A percentile compares a stretch with the other conserved stretches of the same genome.
Evolutionary conservation across 2,113 vertebrate species (phyloP).

Genomic region (Tringa solitaria): DNA sequence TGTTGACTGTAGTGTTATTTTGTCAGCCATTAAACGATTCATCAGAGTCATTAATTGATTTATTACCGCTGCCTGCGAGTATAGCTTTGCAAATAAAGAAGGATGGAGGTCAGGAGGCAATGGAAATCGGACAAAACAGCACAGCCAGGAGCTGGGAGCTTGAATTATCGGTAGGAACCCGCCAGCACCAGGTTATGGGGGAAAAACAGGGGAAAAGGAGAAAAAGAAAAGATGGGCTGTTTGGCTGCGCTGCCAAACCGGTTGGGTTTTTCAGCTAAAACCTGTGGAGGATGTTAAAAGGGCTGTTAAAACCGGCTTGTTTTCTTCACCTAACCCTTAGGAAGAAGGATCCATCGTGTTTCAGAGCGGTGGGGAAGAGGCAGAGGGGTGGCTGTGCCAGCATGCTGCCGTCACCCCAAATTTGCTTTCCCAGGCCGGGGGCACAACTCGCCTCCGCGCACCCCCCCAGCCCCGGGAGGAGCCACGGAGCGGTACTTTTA

Average conservation of each 20-base stretch:
- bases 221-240: background rate
- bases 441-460: background rate
- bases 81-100: conserved; percentile 83
- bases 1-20: conserved; percentile 83
- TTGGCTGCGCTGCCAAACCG: background rate
- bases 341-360: background rate
- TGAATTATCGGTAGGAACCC: conserved; percentile 3
- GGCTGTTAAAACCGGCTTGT: background rate
- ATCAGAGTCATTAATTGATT: conserved; percentile 86
- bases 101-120: conserved; percentile 77
- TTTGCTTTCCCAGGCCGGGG: background rate
- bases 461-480: background rate
- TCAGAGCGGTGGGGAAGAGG: background rate
- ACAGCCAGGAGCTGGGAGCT: conserved; percentile 59
- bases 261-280: background rate
- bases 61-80: conserved; percentile 79
- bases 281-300: background rate
- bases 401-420: rapidly evolving
- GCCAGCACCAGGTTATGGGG: background rate
- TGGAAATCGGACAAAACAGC: conserved; percentile 71
- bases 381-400: rapidly evolving
- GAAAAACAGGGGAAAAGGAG: background rate
- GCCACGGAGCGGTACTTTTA: background rate
- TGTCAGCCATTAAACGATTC: conserved; percentile 85
- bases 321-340: conserved; percentile 32